A percentile compares a stretch with the other conserved stretches of the same genome.
Evolutionary conservation across 2,797 vertebrate genomes (phyloP).

Genomic region (Cossypha polioptera): DNA sequence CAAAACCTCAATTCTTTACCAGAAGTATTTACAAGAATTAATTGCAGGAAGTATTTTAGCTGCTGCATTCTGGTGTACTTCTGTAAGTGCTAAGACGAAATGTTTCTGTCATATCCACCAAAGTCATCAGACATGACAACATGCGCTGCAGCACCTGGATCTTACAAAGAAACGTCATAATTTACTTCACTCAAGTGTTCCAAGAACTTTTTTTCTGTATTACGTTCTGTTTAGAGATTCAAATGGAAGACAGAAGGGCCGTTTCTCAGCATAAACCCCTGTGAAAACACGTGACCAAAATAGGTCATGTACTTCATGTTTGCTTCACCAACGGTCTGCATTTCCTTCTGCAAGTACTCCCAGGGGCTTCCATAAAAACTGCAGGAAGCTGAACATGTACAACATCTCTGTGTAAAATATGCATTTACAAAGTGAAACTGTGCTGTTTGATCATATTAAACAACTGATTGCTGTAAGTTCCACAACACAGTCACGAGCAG

Average conservation of each 20-base stretch:
- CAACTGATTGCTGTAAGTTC: accelerated
- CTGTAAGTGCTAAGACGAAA: accelerated
- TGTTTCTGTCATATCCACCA: background rate
- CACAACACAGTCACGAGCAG: background rate
- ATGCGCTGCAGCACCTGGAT: background rate
- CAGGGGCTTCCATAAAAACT: background rate
- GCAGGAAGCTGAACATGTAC: background rate
- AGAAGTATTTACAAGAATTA: no score
- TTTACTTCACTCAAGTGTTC: background rate
- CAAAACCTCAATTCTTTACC: background rate
- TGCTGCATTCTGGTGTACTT: background rate
- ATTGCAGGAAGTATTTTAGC: background rate
- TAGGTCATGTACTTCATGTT: accelerated
- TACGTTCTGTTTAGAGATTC: background rate
- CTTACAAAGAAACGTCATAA: accelerated
- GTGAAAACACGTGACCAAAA: background rate
- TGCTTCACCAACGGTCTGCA: background rate
- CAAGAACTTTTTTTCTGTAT: background rate
- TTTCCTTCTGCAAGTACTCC: background rate
- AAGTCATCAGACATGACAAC: background rate
- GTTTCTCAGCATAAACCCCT: background rate
- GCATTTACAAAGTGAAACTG: background rate
- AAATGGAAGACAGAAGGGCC: background rate
- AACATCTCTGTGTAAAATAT: background rate
- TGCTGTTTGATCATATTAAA: background rate